These are phyloP conservation scores for Dione vanillae DNA, from an alignment of 2,888 invertebrate genomes.

Conservation along the genomic window DNA sequence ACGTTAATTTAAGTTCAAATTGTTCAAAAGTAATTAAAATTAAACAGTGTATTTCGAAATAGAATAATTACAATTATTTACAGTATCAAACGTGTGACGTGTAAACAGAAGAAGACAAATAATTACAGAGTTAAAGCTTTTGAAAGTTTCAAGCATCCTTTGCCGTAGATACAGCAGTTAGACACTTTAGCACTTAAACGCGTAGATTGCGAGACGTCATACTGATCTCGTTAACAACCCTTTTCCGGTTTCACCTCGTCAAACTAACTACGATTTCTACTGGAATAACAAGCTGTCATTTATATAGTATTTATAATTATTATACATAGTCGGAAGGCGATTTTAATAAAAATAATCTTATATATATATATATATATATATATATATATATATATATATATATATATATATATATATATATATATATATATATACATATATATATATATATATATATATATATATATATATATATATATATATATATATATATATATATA, in stretches of 20 bases:
- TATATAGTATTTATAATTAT: no score
- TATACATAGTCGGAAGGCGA: no score
- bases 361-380: no score
- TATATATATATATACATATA: no score
- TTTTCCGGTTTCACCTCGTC: slow-evolving; percentile 4
- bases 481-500: no score
- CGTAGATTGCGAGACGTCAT: slow-evolving; percentile 29
- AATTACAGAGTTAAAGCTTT: not conserved
- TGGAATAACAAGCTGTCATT: not conserved
- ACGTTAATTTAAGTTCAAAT: no score
- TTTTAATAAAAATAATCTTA: no score
- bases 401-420: no score
- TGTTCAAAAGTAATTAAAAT: no score
- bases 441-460: no score
- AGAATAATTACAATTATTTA: not conserved
- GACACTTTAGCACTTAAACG: slow-evolving; percentile 27
- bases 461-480: no score
- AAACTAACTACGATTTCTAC: not conserved
- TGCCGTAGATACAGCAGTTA: slow-evolving; percentile 17
- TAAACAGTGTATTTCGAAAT: not conserved
- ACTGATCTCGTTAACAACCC: slow-evolving; percentile 16
- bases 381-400: no score
- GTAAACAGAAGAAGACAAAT: not conserved
- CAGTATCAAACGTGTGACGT: not conserved
- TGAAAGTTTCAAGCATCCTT: slow-evolving; percentile 3